Percentiles rank a stretch among this genome's conserved stretches.
phyloP scores from a whole-genome alignment of 2,888 invertebrate genomes.

The Seladonia tumulorum region DNA sequence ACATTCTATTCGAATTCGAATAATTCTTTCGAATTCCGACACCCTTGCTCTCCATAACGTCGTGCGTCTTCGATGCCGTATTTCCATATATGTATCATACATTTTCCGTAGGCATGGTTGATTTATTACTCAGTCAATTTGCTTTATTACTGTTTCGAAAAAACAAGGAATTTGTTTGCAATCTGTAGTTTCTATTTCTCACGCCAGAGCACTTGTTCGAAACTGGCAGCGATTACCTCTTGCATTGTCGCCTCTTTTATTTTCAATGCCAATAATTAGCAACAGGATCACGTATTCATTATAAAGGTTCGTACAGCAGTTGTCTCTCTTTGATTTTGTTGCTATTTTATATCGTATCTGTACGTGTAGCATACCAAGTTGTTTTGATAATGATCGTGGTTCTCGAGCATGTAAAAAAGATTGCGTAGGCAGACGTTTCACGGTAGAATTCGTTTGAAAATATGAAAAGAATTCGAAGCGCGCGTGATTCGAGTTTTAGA shows the following conservation, averaged over 20 bases:
- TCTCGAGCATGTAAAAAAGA: background rate
- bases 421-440: background rate
- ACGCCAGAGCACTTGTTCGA: background rate
- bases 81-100: background rate
- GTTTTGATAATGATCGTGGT: background rate
- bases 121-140: background rate
- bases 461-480: background rate
- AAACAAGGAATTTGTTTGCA: background rate
- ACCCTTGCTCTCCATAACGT: background rate
- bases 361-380: background rate
- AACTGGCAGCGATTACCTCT: background rate
- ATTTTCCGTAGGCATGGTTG: background rate
- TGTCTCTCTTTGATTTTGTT: background rate
- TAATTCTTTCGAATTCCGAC: background rate
- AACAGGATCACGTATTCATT: background rate
- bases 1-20: constrained; percentile 1
- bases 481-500: background rate
- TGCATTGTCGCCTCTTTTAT: background rate
- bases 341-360: background rate
- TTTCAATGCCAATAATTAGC: background rate
- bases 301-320: background rate
- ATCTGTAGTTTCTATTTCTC: background rate
- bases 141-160: background rate
- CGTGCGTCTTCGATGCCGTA: background rate
- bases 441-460: background rate